Conservation (phyloP, 2,888 invertebrate species). For the Spodoptera exigua region DNA sequence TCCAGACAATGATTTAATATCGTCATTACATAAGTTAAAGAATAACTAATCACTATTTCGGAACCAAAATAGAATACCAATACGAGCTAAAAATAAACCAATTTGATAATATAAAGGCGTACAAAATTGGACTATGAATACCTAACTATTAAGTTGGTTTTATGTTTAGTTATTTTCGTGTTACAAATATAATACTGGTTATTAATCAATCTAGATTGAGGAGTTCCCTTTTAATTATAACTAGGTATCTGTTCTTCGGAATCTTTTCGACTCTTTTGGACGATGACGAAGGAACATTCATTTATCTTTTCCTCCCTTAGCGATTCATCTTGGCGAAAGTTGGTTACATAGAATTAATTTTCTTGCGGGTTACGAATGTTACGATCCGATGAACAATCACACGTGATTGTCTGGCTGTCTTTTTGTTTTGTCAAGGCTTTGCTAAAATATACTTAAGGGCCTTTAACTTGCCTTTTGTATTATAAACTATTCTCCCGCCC, state of each 20-base stretch:
- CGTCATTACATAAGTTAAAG: too few relatives aligned
- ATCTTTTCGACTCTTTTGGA: constrained; percentile 40
- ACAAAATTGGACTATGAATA: too few relatives aligned
- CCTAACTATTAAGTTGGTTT: neutral
- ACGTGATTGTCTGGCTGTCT: neutral
- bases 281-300: constrained; percentile 48
- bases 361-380: constrained; percentile 9
- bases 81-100: too few relatives aligned
- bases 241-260: constrained; percentile 43
- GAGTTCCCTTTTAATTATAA: constrained; percentile 46
- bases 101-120: too few relatives aligned
- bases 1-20: too few relatives aligned
- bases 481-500: too few relatives aligned
- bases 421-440: neutral
- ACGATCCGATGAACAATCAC: constrained; percentile 5
- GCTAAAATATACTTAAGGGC: neutral
- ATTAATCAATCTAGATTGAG: constrained; percentile 45
- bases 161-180: constrained; percentile 14
- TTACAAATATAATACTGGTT: constrained; percentile 26
- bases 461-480: too few relatives aligned
- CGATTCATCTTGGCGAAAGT: constrained; percentile 38
- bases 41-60: too few relatives aligned
- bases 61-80: too few relatives aligned
- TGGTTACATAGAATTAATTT: constrained; percentile 30
- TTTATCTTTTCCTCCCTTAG: constrained; percentile 50